A percentile compares a stretch with the other conserved stretches of the same genome.
Conservation (phyloP, 2,888 invertebrate species). For the Ptychoptera contaminata region DNA sequence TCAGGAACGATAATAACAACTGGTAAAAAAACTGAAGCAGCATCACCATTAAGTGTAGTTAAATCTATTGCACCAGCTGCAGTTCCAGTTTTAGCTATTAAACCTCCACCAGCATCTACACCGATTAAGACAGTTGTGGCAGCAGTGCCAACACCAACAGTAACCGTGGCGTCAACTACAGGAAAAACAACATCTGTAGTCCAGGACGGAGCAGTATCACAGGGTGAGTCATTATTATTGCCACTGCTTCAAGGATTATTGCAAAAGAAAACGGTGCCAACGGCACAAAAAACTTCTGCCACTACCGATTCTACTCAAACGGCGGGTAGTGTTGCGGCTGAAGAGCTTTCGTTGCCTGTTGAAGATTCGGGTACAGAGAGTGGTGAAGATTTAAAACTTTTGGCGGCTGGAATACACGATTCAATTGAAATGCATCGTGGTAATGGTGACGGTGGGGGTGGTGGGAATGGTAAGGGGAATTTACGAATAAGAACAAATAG, state of each 20-base stretch:
- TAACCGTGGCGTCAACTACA: background rate
- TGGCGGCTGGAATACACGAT: slow-evolving; percentile 34
- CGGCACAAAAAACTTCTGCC: slow-evolving; percentile 9
- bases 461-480: slow-evolving; percentile 21
- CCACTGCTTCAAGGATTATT: slow-evolving; percentile 51
- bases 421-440: slow-evolving; percentile 34
- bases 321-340: slow-evolving; percentile 21
- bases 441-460: slow-evolving; percentile 3
- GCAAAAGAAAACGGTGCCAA: slow-evolving; percentile 25
- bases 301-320: slow-evolving; percentile 14
- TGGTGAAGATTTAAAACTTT: slow-evolving; percentile 46
- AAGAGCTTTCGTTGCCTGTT: slow-evolving; percentile 21
- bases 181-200: slow-evolving; percentile 2
- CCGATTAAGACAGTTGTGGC: background rate
- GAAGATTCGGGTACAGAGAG: slow-evolving; percentile 53
- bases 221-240: slow-evolving; percentile 63
- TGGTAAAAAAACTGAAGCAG: slow-evolving; percentile 6
- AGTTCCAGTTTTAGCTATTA: background rate
- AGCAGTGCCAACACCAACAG: background rate
- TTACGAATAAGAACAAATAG: slow-evolving; percentile 29
- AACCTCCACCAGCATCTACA: slow-evolving; percentile 7
- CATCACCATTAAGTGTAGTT: slow-evolving; percentile 5
- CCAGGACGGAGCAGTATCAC: slow-evolving; percentile 13
- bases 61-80: slow-evolving; percentile 3
- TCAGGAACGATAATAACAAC: slow-evolving; percentile 9